Conservation (phyloP, 2,113 vertebrate genomes). For the Cololabis saira region DNA sequence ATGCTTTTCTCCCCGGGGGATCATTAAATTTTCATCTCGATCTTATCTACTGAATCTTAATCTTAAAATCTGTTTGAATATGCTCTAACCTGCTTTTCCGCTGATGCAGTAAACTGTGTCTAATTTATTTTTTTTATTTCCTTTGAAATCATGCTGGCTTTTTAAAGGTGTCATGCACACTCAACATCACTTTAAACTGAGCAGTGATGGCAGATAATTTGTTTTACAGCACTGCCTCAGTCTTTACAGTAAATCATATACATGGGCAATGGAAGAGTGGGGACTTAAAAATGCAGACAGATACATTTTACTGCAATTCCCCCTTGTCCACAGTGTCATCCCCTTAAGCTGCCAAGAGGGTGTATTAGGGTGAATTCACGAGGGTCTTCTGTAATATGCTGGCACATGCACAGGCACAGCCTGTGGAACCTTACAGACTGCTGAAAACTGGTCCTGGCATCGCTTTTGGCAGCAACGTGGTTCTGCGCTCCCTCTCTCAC, state of each 20-base stretch:
- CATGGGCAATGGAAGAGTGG: constrained; percentile 38
- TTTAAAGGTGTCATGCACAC: constrained; percentile 19
- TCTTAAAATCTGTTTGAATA: constrained; percentile 60
- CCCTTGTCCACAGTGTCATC: constrained; percentile 53
- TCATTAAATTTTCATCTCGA: constrained; percentile 69
- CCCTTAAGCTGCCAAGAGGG: constrained; percentile 68
- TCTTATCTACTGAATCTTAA: constrained; percentile 68
- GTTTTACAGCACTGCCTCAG: constrained; percentile 57
- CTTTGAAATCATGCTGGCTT: constrained; percentile 26
- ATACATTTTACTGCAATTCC: constrained; percentile 54
- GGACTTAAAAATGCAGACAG: constrained; percentile 55
- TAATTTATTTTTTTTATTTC: constrained; percentile 33
- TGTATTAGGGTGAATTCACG: constrained; percentile 66
- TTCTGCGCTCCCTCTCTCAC: constrained; percentile 76
- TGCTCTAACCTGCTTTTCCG: constrained; percentile 65
- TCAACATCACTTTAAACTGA: constrained; percentile 56
- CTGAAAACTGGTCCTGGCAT: constrained; percentile 73
- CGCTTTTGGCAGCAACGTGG: constrained; percentile 74
- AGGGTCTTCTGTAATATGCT: constrained; percentile 74
- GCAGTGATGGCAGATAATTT: constrained; percentile 65
- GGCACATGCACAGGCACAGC: constrained; percentile 64
- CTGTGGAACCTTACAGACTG: constrained; percentile 72
- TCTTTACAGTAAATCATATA: constrained; percentile 58
- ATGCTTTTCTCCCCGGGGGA: constrained; percentile 55
- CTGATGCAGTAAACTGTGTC: constrained; percentile 46